Conservation (phyloP, 2,888 invertebrate genomes). For the Cerastis leucographa region DNA sequence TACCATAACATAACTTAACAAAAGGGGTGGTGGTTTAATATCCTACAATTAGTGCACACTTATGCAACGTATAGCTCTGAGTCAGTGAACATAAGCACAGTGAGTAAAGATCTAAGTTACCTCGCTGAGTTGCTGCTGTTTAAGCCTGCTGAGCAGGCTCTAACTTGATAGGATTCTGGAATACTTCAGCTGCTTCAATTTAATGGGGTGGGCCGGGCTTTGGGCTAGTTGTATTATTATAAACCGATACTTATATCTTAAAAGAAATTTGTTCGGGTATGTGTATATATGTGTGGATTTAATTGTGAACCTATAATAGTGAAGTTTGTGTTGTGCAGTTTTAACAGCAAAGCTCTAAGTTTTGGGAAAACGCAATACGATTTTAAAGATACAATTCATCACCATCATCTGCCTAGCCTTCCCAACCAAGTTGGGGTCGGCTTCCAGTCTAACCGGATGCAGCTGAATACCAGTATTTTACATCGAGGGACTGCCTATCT, state of each 20-base stretch:
- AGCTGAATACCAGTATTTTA: background rate
- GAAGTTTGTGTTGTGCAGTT: background rate
- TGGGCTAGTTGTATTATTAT: background rate
- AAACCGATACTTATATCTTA: background rate
- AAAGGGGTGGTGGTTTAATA: slow-evolving; percentile 3
- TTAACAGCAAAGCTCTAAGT: background rate
- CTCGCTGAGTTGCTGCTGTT: slow-evolving; percentile 8
- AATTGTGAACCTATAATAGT: background rate
- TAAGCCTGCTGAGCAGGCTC: slow-evolving; percentile 25
- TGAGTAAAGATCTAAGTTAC: background rate
- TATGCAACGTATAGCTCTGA: slow-evolving; percentile 2
- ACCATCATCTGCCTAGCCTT: background rate
- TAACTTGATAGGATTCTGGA: slow-evolving; percentile 33
- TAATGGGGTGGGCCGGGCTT: background rate
- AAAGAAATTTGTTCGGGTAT: background rate
- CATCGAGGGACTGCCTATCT: background rate
- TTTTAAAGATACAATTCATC: background rate
- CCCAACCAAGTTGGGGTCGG: background rate
- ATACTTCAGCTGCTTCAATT: slow-evolving; percentile 6
- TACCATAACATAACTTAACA: background rate
- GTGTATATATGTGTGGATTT: background rate
- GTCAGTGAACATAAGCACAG: slow-evolving; percentile 8
- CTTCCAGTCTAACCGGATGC: background rate
- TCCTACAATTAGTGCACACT: slow-evolving; percentile 41
- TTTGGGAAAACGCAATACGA: background rate